These are phyloP conservation scores for Anguilla obscura DNA, from an alignment of 2,797 vertebrate genomes.

Conservation along the genomic window DNA sequence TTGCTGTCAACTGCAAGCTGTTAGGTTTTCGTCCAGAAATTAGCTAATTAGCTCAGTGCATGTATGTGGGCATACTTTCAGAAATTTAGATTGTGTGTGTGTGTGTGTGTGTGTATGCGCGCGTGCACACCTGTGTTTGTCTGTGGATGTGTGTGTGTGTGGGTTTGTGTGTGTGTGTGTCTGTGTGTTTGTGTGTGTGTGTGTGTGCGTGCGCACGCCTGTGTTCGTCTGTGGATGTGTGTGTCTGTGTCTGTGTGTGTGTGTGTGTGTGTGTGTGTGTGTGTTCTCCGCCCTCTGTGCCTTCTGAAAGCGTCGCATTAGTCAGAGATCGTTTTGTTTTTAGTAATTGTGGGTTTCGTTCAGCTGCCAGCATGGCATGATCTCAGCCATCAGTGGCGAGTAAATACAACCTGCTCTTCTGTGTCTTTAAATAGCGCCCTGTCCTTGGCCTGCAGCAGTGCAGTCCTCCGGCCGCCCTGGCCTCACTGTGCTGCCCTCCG, in stretches of 20 bases:
- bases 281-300: neutral
- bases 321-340: slow-evolving; percentile 19
- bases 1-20: neutral
- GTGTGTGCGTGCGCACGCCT: neutral
- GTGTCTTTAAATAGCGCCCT: neutral
- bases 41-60: no score
- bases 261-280: neutral
- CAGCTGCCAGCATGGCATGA: slow-evolving; percentile 15
- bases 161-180: no score
- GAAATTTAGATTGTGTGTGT: no score
- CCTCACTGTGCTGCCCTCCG: neutral
- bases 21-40: no score
- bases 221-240: neutral
- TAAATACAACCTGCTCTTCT: slow-evolving; percentile 7
- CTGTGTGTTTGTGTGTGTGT: no score
- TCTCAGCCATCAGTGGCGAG: slow-evolving; percentile 28
- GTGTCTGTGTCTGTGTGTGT: no score
- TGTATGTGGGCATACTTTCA: no score
- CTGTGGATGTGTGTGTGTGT: no score
- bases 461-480: neutral
- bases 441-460: neutral
- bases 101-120: no score
- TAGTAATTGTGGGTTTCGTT: slow-evolving; percentile 28
- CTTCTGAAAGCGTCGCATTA: neutral
- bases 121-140: no score